Evolutionary conservation across 1,140 invertebrate species (phyloP).

Genomic region (Octopus bimaculoides): DNA sequence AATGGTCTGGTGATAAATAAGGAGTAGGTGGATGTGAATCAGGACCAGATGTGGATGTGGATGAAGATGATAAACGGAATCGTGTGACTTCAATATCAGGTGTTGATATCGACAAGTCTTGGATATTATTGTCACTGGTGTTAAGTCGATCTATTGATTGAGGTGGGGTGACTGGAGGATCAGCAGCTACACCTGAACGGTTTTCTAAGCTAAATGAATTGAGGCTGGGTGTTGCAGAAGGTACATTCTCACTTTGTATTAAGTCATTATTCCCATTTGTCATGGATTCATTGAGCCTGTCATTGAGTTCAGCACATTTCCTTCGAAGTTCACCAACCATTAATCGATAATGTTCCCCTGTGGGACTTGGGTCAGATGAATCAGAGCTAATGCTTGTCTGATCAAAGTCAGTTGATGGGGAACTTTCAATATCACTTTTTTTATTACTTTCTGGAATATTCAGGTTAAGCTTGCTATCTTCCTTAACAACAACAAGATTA

Average conservation of each 20-base stretch:
- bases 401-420: constrained; percentile 45
- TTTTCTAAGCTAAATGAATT: not conserved
- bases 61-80: constrained; percentile 36
- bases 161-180: not conserved
- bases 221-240: not conserved
- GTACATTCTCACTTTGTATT: constrained; percentile 9
- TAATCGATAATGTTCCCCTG: constrained; percentile 28
- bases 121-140: not conserved
- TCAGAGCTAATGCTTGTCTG: constrained; percentile 43
- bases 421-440: constrained; percentile 47
- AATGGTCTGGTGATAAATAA: constrained; percentile 32
- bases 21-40: constrained; percentile 49
- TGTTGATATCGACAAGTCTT: constrained; percentile 34
- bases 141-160: not conserved
- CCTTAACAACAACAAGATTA: constrained; percentile 51
- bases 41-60: constrained; percentile 53
- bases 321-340: constrained; percentile 30
- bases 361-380: constrained; percentile 40
- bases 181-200: not conserved
- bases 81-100: constrained; percentile 45
- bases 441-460: constrained; percentile 44
- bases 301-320: constrained; percentile 11
- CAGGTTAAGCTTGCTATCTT: constrained; percentile 34
- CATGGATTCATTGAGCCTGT: constrained; percentile 12
- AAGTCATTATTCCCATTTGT: not conserved